Conservation (phyloP, 2,113 vertebrate genomes). For the Solea senegalensis region DNA sequence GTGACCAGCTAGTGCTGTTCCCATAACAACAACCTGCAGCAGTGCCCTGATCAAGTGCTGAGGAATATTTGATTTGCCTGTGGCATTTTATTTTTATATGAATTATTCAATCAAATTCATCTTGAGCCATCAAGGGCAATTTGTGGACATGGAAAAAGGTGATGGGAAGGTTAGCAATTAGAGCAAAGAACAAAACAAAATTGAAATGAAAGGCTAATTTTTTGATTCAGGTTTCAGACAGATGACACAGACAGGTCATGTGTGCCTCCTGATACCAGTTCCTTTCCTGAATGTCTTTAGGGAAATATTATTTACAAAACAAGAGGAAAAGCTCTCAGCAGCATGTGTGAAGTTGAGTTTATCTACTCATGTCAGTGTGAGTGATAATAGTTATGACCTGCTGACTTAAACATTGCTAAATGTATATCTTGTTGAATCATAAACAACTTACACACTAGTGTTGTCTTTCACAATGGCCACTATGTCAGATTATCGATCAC, state of each 20-base stretch:
- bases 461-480: too few relatives aligned
- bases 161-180: neutral
- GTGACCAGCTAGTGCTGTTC: neutral
- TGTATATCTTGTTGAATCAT: too few relatives aligned
- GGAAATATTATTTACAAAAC: neutral
- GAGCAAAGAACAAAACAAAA: neutral
- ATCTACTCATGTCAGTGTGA: neutral
- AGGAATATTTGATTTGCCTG: neutral
- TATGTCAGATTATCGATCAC: too few relatives aligned
- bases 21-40: neutral
- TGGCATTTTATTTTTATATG: conserved; percentile 1
- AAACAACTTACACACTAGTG: too few relatives aligned
- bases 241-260: neutral
- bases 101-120: conserved; percentile 2
- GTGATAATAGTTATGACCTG: neutral
- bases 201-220: too few relatives aligned
- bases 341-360: too few relatives aligned
- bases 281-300: neutral
- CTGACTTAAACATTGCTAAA: neutral
- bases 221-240: neutral
- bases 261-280: neutral
- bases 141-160: neutral
- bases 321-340: neutral
- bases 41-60: neutral
- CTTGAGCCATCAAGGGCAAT: neutral